Conservation (phyloP, 1,140 invertebrate species). For the Saccostrea glomerata region DNA sequence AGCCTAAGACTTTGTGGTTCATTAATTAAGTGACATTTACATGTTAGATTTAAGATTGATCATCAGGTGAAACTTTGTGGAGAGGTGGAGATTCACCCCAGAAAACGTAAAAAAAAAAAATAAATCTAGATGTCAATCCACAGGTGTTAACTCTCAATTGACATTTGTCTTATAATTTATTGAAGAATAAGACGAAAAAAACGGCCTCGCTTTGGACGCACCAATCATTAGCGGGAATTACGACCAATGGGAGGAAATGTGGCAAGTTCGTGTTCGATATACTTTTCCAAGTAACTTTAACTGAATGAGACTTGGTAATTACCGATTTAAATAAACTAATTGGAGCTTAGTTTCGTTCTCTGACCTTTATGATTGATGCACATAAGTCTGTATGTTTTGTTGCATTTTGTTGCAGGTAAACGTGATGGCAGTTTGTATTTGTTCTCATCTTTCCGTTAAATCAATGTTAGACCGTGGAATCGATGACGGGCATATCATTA, state of each 20-base stretch:
- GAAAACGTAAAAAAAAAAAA: not conserved
- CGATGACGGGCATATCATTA: slow-evolving; percentile 85
- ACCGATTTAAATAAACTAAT: too few relatives aligned
- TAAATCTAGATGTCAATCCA: not conserved
- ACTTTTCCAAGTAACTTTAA: not conserved
- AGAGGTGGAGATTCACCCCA: not conserved
- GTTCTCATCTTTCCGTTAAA: slow-evolving; percentile 84
- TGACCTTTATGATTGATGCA: not conserved
- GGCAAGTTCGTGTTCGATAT: slow-evolving; percentile 78
- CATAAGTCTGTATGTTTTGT: not conserved
- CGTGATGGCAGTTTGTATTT: slow-evolving; percentile 84
- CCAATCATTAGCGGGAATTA: slow-evolving; percentile 76
- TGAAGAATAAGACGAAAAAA: too few relatives aligned
- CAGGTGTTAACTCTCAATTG: not conserved
- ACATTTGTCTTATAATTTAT: not conserved
- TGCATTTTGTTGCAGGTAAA: slow-evolving; percentile 82
- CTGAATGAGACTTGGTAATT: not conserved
- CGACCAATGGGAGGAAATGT: slow-evolving; percentile 80
- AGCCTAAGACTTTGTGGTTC: not conserved
- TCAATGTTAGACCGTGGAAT: slow-evolving; percentile 84
- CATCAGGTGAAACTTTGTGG: not conserved
- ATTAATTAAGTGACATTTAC: slow-evolving; percentile 23
- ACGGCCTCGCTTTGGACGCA: slow-evolving; percentile 80
- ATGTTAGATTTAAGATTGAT: not conserved
- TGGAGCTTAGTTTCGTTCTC: too few relatives aligned